Evolutionary conservation across 2,797 vertebrate species (phyloP).

Genomic region (Kryptopterus vitreolus): DNA sequence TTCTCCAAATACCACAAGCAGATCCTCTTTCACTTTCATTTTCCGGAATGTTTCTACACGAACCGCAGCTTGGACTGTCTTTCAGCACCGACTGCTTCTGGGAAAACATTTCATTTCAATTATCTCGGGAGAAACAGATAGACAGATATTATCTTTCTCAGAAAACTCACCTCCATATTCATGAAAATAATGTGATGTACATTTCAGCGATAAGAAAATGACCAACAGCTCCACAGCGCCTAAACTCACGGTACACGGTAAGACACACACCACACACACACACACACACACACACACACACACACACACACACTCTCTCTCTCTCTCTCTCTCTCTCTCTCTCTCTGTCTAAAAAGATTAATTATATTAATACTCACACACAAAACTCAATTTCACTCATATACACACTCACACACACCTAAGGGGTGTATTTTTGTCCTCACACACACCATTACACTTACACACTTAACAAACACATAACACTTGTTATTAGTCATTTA

Average conservation of each 20-base stretch:
- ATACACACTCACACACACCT: too few relatives aligned
- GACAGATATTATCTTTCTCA: too few relatives aligned
- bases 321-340: too few relatives aligned
- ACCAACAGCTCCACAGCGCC: conserved; percentile 58
- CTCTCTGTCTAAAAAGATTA: too few relatives aligned
- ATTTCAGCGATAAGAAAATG: conserved; percentile 55
- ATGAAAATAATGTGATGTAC: neutral
- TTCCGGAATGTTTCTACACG: conserved; percentile 72
- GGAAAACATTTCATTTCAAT: neutral
- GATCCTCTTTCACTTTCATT: conserved; percentile 86
- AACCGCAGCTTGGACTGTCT: neutral
- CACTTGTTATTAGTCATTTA: too few relatives aligned
- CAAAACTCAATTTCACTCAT: neutral
- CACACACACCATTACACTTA: too few relatives aligned
- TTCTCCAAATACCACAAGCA: conserved; percentile 33
- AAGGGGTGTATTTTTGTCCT: too few relatives aligned
- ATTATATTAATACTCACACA: neutral
- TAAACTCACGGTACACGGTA: conserved; percentile 72
- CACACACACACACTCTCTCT: neutral
- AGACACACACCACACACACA: conserved; percentile 40
- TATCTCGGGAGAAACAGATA: neutral
- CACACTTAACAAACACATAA: too few relatives aligned
- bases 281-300: neutral
- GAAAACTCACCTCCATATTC: neutral
- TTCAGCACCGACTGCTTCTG: neutral